Evolutionary conservation across 23 tunicate species (phyloP), one percentile per base, ranked within the genome.

Genomic region (Halocynthia roretzi): DNA sequence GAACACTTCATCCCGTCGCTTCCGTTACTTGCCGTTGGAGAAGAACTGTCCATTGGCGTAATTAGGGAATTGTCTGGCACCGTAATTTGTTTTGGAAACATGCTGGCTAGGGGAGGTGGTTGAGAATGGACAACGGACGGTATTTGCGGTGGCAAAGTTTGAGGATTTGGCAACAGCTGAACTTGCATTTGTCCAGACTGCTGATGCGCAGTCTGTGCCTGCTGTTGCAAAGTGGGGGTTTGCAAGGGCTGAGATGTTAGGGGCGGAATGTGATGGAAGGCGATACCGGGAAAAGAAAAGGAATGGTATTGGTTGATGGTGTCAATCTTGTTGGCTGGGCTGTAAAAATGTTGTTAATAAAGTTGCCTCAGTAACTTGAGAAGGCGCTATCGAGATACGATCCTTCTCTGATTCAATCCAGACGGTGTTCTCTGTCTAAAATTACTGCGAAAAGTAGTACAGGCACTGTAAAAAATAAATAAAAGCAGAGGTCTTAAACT

Each of bases 321-420:
- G 78, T 81, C 85, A 81, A 81, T 81, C 78, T 81, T 81, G 85
- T 50, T 78, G 50, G 78, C 57, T 72, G 85, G 77, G 11, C 44
- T 31, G 44, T 4, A 4, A 31, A 31, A 31, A 31, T 4, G 44
- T 31, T 31, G 44, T 31, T 31, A 31, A 31, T 31, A 31, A 31
- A 31, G 44, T 31, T 31, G 44, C 44, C 44, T 31, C 44, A 4
- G 44, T 31, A 31, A 31, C 44, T 31, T 31, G 44, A 31, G 44
- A 4, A 31, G 44, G 2, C 44, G 44, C 44, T 31, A 31, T 31
- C 44, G 44, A 31, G 44, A 31, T 31, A 31, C 44, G 44, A 31
- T 31, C 44, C 44, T 31, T 31, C 44, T 31, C 44, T 31, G 44
- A 31, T 31, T 31, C 44, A 31, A 31, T 31, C 44, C 44, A 31